A percentile compares a stretch with the other conserved stretches of the same genome.
phyloP scores from a whole-genome alignment of 2,113 vertebrate genomes.

The Pyxicephalus adspersus region DNA sequence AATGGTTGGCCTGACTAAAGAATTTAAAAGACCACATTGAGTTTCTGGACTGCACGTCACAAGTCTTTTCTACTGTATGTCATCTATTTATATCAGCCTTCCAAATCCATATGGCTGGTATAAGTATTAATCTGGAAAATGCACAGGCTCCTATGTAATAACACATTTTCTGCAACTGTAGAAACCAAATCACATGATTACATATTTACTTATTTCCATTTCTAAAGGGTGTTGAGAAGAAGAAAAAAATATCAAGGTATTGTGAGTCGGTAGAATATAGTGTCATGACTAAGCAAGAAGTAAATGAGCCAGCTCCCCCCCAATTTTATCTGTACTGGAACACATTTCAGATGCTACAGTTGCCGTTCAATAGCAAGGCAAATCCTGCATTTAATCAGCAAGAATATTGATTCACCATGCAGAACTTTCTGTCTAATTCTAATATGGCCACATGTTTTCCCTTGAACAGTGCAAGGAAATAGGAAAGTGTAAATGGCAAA shows the following conservation, averaged over 20 bases:
- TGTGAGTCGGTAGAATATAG: constrained; percentile 59
- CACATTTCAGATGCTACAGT: constrained; percentile 66
- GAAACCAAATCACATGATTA: not conserved
- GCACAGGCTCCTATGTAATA: not conserved
- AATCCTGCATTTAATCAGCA: constrained; percentile 63
- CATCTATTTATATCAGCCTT: constrained; percentile 1
- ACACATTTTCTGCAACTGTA: not conserved
- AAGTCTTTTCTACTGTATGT: not conserved
- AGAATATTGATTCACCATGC: constrained; percentile 58
- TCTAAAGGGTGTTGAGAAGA: not conserved
- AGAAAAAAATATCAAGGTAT: constrained; percentile 46
- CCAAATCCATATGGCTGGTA: not conserved
- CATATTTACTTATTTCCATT: constrained; percentile 21
- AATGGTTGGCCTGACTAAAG: not conserved
- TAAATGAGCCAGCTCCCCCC: constrained; percentile 56
- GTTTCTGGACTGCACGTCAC: not conserved
- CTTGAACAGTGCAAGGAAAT: constrained; percentile 44
- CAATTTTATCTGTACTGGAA: constrained; percentile 63
- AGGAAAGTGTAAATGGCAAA: constrained; percentile 49
- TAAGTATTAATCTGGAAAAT: constrained; percentile 2
- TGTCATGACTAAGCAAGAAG: constrained; percentile 68
- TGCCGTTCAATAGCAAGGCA: constrained; percentile 62
- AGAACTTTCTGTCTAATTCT: constrained; percentile 54
- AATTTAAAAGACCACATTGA: not conserved
- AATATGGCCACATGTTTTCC: constrained; percentile 35